Evolutionary conservation across 2,113 vertebrate genomes (phyloP), one percentile per base, ranked within the genome.

Genomic region (Eurystomus gularis): DNA sequence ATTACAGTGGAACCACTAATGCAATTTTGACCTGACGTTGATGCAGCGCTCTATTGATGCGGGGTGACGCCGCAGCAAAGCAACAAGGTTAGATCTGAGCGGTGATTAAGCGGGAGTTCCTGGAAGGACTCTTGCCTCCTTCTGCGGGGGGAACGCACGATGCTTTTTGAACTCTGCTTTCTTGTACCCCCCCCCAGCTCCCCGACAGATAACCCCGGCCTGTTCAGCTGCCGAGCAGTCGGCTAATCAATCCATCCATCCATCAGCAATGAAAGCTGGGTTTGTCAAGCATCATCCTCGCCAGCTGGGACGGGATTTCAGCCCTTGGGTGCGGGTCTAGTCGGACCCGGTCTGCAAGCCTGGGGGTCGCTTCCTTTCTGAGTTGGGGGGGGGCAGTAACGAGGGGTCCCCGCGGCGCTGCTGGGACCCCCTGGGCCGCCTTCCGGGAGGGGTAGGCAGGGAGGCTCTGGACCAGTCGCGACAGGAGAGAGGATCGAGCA

Each of bases 21-120:
- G 86, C 76, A 80, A 61, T 96, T 92, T 75, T 86, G 88, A 86
- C 76, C 79, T 78, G 81, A 82, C 48, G 94, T 51, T 87, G 95
- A 93, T 90, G 69, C 76, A 93, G 78, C 40, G 26, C 83, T 83
- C 73, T 71, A 26, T 13, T 72, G 86, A 65, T 92, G 82, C 6
- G 46, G 40, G 88, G 62, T 79, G 57, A 84, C 62, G 28, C 68
- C 17, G 11, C 83, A 83, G 75, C 46, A 81, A 33, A 95, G 95
- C 84, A 81, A 76, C 83, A 93, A 72, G 52, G 70, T 77, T 88
- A 87, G 88, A 57, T 24, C 78, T 90, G 76, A 33, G 70, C 66
- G 72, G 88, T 51, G 76, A 52, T 83, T 12, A 44, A 70, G 13
- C 40, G 12, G 82, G 48, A 77, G 76, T 15, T 55, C 88, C 77